phyloP scores from a whole-genome alignment of 2,797 vertebrate species.

The Pantherophis alleghaniensis region DNA sequence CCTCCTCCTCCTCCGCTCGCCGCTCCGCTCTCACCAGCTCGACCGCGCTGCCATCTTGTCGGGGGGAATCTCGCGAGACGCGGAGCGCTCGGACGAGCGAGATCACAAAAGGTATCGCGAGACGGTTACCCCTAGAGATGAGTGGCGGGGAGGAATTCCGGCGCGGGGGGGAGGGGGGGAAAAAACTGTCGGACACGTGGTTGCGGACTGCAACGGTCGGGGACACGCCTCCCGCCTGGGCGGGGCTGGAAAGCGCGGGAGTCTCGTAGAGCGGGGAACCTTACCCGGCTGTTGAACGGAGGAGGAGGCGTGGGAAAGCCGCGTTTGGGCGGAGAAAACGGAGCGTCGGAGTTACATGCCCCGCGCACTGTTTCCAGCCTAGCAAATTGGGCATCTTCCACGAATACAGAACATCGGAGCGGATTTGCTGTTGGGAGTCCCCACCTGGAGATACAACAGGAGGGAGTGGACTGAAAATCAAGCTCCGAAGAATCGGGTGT shows the following conservation, averaged over 20 bases:
- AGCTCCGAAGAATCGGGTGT: background rate
- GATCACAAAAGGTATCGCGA: constrained; percentile 55
- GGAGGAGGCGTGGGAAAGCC: background rate
- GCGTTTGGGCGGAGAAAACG: background rate
- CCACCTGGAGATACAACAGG: background rate
- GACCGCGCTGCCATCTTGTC: constrained; percentile 70
- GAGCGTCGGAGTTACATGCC: background rate
- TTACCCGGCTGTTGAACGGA: no score
- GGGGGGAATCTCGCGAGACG: constrained; percentile 76
- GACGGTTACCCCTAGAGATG: constrained; percentile 4
- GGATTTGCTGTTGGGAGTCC: background rate
- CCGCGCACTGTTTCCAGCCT: background rate
- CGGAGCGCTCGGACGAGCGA: background rate
- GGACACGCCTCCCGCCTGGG: no score
- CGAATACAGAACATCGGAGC: background rate
- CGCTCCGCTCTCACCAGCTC: constrained; percentile 43
- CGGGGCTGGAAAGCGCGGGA: background rate
- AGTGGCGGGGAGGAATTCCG: no score
- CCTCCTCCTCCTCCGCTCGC: constrained; percentile 28
- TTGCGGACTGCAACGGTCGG: background rate
- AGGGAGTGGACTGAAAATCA: background rate
- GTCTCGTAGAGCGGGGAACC: no score
- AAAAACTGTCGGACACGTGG: background rate
- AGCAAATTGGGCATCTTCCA: background rate
- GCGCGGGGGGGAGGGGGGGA: fast-evolving